Evolutionary conservation across 2,797 vertebrate species (phyloP).

Genomic region (Neomorphus geoffroyi): DNA sequence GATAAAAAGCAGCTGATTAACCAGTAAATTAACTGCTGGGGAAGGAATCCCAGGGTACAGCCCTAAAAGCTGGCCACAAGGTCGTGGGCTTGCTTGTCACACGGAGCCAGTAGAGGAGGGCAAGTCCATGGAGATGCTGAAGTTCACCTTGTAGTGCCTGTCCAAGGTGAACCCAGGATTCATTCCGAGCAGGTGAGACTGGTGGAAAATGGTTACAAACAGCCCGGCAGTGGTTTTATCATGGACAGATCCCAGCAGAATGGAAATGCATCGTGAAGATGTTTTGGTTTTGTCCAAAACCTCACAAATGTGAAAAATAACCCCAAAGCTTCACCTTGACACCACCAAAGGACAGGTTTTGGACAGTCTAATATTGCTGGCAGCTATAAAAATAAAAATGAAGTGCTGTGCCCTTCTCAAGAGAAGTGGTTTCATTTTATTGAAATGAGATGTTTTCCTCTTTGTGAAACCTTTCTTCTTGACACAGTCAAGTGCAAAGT

Average conservation of each 20-base stretch:
- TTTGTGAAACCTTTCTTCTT: not conserved
- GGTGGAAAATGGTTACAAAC: not conserved
- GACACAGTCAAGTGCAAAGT: not conserved
- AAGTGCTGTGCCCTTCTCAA: not conserved
- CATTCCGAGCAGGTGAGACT: not conserved
- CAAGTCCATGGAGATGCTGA: not conserved
- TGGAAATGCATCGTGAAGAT: not conserved
- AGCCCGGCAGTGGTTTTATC: not conserved
- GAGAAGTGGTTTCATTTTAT: not conserved
- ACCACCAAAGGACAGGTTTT: not conserved
- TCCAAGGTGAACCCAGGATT: not conserved
- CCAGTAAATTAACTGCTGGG: not conserved
- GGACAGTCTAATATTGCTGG: not conserved
- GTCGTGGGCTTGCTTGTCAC: not conserved
- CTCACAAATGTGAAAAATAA: not conserved
- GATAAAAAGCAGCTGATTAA: not conserved
- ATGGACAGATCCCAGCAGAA: not conserved
- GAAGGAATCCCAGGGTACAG: not conserved
- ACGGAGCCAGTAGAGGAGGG: not conserved
- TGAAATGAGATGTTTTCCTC: not conserved
- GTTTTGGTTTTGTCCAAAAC: not conserved
- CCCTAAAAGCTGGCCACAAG: not conserved
- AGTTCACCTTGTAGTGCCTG: rapidly evolving
- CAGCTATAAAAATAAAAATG: not conserved
- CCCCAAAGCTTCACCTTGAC: not conserved